phyloP scores from a whole-genome alignment of 2,113 vertebrate species.

The Melanostigma gelatinosum region DNA sequence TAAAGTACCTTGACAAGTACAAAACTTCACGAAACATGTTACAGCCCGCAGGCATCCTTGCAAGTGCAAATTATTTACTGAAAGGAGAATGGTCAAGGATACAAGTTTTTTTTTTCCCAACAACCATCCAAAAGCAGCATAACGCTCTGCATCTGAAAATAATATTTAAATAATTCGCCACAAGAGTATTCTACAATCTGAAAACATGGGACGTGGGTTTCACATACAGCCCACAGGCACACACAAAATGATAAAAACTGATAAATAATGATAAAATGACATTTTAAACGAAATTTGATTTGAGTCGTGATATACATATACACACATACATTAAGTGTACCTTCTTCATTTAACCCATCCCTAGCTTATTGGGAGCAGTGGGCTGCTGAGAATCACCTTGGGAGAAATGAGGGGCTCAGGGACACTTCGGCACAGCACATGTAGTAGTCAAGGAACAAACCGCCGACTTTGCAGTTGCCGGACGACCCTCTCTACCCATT shows the following conservation, averaged over 20 bases:
- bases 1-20: constrained; percentile 10
- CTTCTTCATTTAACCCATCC: no score
- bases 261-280: neutral
- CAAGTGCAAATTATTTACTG: constrained; percentile 9
- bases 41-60: constrained; percentile 8
- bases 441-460: no score
- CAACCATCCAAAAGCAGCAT: neutral
- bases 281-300: no score
- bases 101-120: neutral
- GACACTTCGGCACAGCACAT: no score
- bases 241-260: neutral
- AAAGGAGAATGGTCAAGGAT: constrained; percentile 29
- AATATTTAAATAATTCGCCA: constrained; percentile 37
- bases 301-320: no score
- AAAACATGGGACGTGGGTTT: constrained; percentile 2
- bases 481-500: no score
- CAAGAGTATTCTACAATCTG: constrained; percentile 5
- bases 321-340: no score
- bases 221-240: neutral
- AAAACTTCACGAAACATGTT: constrained; percentile 15
- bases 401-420: no score
- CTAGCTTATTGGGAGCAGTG: no score
- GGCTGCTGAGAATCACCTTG: no score
- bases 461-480: no score
- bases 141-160: constrained; percentile 20